Base-by-base conservation (phyloP, 2,113 vertebrate species). In the Sinocyclocheilus grahami region DNA sequence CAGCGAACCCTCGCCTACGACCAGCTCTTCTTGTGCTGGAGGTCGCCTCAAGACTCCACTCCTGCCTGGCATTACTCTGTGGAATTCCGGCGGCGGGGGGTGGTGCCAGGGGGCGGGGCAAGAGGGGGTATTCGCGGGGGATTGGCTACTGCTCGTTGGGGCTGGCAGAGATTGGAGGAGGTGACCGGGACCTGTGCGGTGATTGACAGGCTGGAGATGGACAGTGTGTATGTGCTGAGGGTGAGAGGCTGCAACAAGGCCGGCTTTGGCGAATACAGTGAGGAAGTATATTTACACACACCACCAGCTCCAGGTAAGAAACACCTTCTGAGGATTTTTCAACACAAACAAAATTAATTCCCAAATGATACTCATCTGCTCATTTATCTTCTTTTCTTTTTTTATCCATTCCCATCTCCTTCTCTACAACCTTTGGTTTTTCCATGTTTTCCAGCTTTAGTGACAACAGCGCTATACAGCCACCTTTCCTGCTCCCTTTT, bases 1-100 rank as follows among this genome's bases (percentile, higher is more conserved):
- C 97, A 99, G 93, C 96, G 96, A 51, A 97, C 97, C 58, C 95
- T 98, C 84, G 97, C 97, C 92, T 99, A 99, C 1, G 97, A 99
- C 89, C 97, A 99, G 94, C 97, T 99, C 92, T 99, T 97, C 92
- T 93, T 99, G 77, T 97, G 97, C 91, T 99, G 98, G 98, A 93
- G 97, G 24, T 93, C 98, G 81, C 97, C 97, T 0, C 96, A 93
- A 12, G 96, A 98, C 82, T 99, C 98, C 0, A 94, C 96, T 0
- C 96, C 97, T 0, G 96, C 97, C 90, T 98, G 97, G 97, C 96
- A 97, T 91, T 99, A 96, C 92, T 98, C 96, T 0, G 95, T 99
- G 7, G 97, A 99, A 93, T 99, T 96, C 83, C 97, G 97, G n/a
- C 96, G 96, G 12, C 96, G 97, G 0, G 97, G 98, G 0, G 87